Evolutionary conservation across 2,797 vertebrate species (phyloP).

Genomic region (Sebastes flavidus): DNA sequence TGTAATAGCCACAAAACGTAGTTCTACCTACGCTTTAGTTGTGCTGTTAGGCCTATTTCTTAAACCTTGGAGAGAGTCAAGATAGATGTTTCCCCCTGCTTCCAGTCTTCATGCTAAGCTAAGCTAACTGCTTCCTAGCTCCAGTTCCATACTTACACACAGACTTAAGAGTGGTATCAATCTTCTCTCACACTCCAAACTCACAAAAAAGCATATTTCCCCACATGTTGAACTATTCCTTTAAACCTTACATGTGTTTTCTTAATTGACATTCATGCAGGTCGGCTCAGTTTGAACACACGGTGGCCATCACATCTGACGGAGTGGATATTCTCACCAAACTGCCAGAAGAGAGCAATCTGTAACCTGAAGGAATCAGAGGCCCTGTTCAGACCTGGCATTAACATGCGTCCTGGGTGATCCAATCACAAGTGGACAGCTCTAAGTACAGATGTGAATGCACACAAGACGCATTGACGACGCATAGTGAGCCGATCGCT

Average conservation of each 20-base stretch:
- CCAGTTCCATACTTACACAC: neutral
- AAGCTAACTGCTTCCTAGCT: neutral
- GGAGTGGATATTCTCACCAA: slow-evolving; percentile 90
- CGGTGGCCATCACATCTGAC: slow-evolving; percentile 88
- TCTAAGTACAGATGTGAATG: too few species aligned
- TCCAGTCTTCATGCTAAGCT: neutral
- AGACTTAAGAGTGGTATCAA: neutral
- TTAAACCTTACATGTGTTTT: neutral
- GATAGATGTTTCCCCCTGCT: neutral
- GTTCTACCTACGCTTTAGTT: too few species aligned
- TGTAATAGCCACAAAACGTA: neutral
- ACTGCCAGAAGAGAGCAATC: slow-evolving; percentile 75
- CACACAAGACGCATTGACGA: too few species aligned
- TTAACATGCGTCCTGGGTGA: too few species aligned
- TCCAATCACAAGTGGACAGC: too few species aligned
- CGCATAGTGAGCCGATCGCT: too few species aligned
- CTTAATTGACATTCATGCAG: slow-evolving; percentile 25
- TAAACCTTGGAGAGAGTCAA: too few species aligned
- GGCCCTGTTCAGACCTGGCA: too few species aligned
- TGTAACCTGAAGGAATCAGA: slow-evolving; percentile 20
- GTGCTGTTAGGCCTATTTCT: too few species aligned
- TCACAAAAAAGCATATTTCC: neutral
- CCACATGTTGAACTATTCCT: neutral
- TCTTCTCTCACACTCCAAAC: neutral
- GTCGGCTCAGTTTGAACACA: slow-evolving; percentile 97